phyloP scores from a whole-genome alignment of 2,797 vertebrate species.

The Karalla daura region DNA sequence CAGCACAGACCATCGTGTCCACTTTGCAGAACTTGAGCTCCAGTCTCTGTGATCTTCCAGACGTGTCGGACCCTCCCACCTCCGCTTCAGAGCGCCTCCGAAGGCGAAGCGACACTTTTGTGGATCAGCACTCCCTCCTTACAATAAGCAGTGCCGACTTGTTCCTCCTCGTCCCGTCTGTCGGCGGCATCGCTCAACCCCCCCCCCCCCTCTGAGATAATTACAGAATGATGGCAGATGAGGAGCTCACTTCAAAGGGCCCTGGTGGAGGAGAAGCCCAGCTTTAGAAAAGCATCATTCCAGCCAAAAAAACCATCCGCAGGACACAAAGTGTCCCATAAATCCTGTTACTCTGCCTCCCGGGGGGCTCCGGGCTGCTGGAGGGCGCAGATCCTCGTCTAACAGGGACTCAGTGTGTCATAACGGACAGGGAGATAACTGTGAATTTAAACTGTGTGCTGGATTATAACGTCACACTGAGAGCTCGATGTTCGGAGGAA shows the following conservation, averaged over 20 bases:
- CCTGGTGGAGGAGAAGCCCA: conserved; percentile 26
- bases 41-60: not conserved
- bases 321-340: conserved; percentile 48
- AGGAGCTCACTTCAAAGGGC: conserved; percentile 40
- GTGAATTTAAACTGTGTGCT: not conserved
- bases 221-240: conserved; percentile 56
- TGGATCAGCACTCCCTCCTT: not conserved
- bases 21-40: not conserved
- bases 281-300: conserved; percentile 37
- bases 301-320: conserved; percentile 58
- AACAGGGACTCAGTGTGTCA: not conserved
- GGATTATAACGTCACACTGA: not conserved
- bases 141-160: not conserved
- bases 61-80: not conserved
- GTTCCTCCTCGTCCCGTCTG: not conserved
- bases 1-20: not conserved
- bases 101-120: not conserved
- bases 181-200: not conserved
- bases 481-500: not conserved
- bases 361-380: conserved; percentile 30
- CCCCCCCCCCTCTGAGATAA: conserved; percentile 32
- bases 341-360: conserved; percentile 63
- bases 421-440: not conserved
- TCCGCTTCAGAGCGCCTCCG: not conserved
- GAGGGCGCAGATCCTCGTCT: not conserved